These are phyloP conservation scores for Porites cylindrica DNA, from an alignment of 92 coral and sea anemone genomes.

Conservation along the genomic window DNA sequence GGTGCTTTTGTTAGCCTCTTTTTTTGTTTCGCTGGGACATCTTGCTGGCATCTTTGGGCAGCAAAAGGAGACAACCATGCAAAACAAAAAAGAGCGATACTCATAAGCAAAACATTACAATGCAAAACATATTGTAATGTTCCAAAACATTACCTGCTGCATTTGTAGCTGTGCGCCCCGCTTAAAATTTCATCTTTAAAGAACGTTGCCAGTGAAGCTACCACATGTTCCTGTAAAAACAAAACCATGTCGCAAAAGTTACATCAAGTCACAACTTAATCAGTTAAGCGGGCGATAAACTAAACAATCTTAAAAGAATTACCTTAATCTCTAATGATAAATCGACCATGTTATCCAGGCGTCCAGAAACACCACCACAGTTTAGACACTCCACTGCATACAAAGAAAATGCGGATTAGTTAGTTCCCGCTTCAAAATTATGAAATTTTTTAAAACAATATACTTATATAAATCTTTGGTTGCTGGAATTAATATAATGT, in stretches of 20 bases:
- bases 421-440: neutral
- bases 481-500: neutral
- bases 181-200: neutral
- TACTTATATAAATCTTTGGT: too few species aligned
- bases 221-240: neutral
- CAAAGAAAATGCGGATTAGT: neutral
- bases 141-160: neutral
- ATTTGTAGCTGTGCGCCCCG: neutral
- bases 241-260: neutral
- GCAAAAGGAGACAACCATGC: neutral
- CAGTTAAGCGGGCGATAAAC: neutral
- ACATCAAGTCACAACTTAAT: neutral
- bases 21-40: neutral
- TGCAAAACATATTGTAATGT: neutral
- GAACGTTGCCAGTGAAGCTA: neutral
- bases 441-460: too few species aligned
- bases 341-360: neutral
- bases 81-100: neutral
- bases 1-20: neutral
- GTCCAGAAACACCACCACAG: neutral
- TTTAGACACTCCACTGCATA: slow-evolving; percentile 10
- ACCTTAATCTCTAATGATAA: neutral
- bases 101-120: neutral
- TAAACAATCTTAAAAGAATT: neutral
- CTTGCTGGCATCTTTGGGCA: neutral